Conservation (phyloP, 2,888 invertebrate species). For the Didymodactylos carnosus region DNA sequence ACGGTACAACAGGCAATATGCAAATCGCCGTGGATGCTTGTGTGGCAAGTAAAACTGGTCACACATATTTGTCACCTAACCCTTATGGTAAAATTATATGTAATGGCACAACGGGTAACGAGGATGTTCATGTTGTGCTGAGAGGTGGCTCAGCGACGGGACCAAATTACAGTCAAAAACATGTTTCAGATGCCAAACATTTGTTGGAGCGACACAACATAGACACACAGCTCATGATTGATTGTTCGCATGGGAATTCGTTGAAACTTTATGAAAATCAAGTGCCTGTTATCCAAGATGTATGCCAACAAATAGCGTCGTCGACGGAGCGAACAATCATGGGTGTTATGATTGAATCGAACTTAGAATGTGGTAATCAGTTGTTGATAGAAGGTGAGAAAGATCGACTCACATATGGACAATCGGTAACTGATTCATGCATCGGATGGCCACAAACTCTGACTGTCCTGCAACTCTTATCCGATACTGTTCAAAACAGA, state of each 20-base stretch:
- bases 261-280: not conserved
- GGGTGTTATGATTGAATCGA: not conserved
- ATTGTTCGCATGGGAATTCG: not conserved
- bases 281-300: not conserved
- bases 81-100: not conserved
- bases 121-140: not conserved
- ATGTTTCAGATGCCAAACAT: not conserved
- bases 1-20: not conserved
- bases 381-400: not conserved
- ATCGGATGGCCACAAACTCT: not conserved
- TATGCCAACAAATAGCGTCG: not conserved
- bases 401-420: not conserved
- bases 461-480: not conserved
- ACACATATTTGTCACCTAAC: not conserved
- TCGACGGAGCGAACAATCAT: not conserved
- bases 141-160: not conserved
- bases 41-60: not conserved
- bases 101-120: not conserved
- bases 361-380: not conserved
- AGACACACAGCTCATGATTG: not conserved
- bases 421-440: not conserved
- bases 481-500: not conserved
- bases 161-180: not conserved
- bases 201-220: not conserved
- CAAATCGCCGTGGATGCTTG: not conserved